Evolutionary conservation across 2,797 vertebrate species (phyloP), one percentile per base, ranked within the genome.

Genomic region (Microctenopoma steveboyesi): DNA sequence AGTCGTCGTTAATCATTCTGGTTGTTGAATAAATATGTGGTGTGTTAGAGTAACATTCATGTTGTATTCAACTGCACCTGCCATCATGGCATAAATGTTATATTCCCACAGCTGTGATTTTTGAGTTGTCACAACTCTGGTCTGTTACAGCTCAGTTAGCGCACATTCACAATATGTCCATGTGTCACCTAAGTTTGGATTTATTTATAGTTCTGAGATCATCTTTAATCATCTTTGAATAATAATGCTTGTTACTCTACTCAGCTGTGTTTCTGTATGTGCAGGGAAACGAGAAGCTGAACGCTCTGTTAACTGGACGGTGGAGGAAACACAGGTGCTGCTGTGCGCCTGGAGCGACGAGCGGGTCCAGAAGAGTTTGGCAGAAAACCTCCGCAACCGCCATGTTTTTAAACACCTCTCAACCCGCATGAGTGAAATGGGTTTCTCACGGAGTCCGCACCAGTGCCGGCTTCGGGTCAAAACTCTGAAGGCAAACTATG

Each of bases 341-440:
- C 86, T 91, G 11, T 89, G 90, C 1, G 88, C 89, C 25, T 91
- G 90, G 90, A 91, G 90, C 10, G 83, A 90, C 3, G 83, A 90
- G 79, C 86, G 87, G 7, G 80, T 91, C 48, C 90, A 91, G 76
- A 89, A 86, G 76, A 89, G 83, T 59, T 51, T 91, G 77, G 84
- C 86, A 0, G 90, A 91, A 51, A 91, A 89, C 74, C 83, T 90
- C 1, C 72, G 90, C 9, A 91, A 91, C 88, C 86, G 86, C 3
- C 88, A 89, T 0, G 86, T 91, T 30, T 91, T 91, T 71, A 91
- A 91, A 35, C 89, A 90, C 76, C 89, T 90, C 2, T 87, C 90
- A 1, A 62, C 72, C 13, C 86, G 90, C 42, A 90, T 91, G 90
- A 88, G 74, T 0, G 86, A 89, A 11, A 83, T 87, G 86, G 90